Evolutionary conservation across 2,888 invertebrate species (phyloP), one percentile per base, ranked within the genome.

Genomic region (Erpobdella octoculata): DNA sequence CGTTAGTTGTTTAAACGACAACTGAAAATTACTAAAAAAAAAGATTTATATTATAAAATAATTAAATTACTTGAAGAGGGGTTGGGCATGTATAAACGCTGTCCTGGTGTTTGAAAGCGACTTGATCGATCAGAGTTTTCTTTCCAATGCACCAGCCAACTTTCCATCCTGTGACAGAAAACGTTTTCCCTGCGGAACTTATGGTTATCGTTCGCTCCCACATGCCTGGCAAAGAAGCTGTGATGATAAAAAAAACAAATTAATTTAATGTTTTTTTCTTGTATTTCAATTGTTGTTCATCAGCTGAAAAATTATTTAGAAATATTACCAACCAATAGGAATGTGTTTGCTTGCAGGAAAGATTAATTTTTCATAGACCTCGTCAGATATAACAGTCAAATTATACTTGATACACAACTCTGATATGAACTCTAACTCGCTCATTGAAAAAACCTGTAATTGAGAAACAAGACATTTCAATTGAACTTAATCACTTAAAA

Each of bases 331-430:
- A 91, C 95, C 94, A 73, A 97, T 96, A 81, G 95, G 88, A 73
- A 95, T 88, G 78, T 85, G 85, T 83, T 96, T 92, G 78, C 91
- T 86, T 36, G 88, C 86, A 8, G 74, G 72, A 73, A 79, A 82
- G n/a, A 92, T 90, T 82, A 98, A 87, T 93, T 95, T 97, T 83
- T 99, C 97, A 78, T 98, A 98, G 0, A 98, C 98, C 83, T 98
- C 98, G 83, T 98, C 98, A 0, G 94, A 89, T 28, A 98, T 84
- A 72, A 93, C 94, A 9, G 98, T 84, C 3, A 91, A 90, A 81
- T 98, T 90, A 87, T 92, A 90, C 80, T 95, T 92, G 81, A 90
- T 90, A 82, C 95, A 96, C 72, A 98, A 84, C 76, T 89, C 86
- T 0, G 94, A 94, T 76, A 98, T 91, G 75, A 82, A 78, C 74